These are phyloP conservation scores for Campylomormyrus tamandua DNA, from an alignment of 2,113 vertebrate genomes.

Conservation along the genomic window DNA sequence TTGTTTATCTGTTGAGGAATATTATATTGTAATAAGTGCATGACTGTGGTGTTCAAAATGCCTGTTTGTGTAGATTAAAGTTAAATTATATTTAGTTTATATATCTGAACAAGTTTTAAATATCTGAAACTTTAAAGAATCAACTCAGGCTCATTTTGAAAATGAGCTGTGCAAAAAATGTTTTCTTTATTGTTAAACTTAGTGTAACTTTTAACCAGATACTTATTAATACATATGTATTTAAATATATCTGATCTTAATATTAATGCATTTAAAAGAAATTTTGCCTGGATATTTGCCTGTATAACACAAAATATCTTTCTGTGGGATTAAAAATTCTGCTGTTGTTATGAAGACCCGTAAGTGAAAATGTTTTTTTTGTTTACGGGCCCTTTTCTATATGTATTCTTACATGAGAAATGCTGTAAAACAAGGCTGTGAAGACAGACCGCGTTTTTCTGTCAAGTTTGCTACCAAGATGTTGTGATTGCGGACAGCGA, in stretches of 20 bases:
- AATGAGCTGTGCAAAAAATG: not conserved
- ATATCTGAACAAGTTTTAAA: not conserved
- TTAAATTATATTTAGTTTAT: not conserved
- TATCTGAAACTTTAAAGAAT: slow-evolving; percentile 1
- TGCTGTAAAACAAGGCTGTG: not conserved
- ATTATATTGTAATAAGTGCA: slow-evolving; percentile 41
- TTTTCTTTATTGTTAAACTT: slow-evolving; percentile 13
- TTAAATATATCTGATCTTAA: not conserved
- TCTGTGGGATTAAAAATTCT: not conserved
- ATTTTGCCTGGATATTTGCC: slow-evolving; percentile 9
- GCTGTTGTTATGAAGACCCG: slow-evolving; percentile 19
- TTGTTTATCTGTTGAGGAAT: slow-evolving; percentile 58
- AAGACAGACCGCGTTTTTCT: not conserved
- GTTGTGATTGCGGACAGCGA: not conserved
- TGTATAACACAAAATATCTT: slow-evolving; percentile 12
- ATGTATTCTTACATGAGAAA: slow-evolving; percentile 5
- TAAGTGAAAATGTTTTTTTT: slow-evolving; percentile 13
- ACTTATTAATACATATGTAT: slow-evolving; percentile 13
- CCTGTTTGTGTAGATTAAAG: slow-evolving; percentile 32
- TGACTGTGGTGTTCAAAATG: slow-evolving; percentile 40
- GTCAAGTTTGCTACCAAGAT: not conserved
- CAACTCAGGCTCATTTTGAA: not conserved
- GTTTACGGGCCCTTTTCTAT: slow-evolving; percentile 9
- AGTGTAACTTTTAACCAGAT: slow-evolving; percentile 4
- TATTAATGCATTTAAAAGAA: slow-evolving; percentile 8